Evolutionary conservation across 2,888 invertebrate genomes (phyloP).

Genomic region (Esperia sulphurella): DNA sequence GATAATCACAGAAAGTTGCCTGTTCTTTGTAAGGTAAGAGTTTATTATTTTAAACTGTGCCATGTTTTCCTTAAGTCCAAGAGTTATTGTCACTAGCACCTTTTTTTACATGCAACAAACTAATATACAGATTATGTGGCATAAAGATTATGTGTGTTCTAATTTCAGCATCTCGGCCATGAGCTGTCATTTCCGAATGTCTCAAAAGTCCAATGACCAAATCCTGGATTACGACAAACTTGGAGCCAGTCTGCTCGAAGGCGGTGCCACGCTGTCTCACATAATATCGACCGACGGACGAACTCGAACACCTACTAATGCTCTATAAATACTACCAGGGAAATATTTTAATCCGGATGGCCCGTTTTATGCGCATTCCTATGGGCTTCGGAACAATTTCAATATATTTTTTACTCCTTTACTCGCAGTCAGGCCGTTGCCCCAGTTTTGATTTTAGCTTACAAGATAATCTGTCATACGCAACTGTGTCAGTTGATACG

Average conservation of each 20-base stretch:
- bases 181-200: constrained; percentile 23
- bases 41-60: neutral
- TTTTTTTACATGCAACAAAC: too few species aligned
- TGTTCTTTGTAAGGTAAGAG: neutral
- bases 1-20: neutral
- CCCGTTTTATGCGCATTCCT: constrained; percentile 73
- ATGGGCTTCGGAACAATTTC: constrained; percentile 53
- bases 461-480: constrained; percentile 43
- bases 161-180: constrained; percentile 24
- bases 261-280: constrained; percentile 78
- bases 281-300: constrained; percentile 60
- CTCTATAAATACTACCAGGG: constrained; percentile 72
- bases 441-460: constrained; percentile 43
- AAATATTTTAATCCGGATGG: constrained; percentile 78
- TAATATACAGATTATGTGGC: constrained; percentile 17
- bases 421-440: constrained; percentile 42
- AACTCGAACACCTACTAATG: constrained; percentile 69
- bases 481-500: constrained; percentile 56
- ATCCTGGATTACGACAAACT: constrained; percentile 63
- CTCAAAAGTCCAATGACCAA: constrained; percentile 51
- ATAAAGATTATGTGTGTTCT: constrained; percentile 23
- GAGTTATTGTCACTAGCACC: neutral
- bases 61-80: neutral
- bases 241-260: constrained; percentile 60
- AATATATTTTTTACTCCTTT: constrained; percentile 44